A percentile compares a stretch with the other conserved stretches of the same genome.
phyloP scores from a whole-genome alignment of 2,888 invertebrate species.

The Ferdinandea cuprea region DNA sequence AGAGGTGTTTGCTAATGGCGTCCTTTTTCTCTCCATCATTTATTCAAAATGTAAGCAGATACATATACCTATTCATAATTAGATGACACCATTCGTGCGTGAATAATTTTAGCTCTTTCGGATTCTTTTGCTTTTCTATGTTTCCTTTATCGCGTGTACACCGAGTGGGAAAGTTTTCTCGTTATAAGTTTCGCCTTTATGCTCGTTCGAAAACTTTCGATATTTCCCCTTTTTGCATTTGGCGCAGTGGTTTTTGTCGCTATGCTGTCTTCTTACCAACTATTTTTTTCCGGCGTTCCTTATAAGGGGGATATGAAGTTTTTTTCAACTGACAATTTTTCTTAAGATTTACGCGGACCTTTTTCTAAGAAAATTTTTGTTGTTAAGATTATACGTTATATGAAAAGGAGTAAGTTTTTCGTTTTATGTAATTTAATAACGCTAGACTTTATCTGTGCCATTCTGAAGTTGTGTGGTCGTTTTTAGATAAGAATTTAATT shows the following conservation, averaged over 20 bases:
- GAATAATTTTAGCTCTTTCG: constrained; percentile 79
- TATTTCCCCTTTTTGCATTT: constrained; percentile 69
- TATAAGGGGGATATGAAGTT: constrained; percentile 20
- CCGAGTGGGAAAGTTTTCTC: constrained; percentile 83
- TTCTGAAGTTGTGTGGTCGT: constrained; percentile 29
- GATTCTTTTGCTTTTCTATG: constrained; percentile 62
- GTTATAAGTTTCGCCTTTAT: constrained; percentile 82
- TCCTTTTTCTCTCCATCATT: constrained; percentile 56
- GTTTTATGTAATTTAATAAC: constrained; percentile 30
- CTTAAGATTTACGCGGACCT: constrained; percentile 38
- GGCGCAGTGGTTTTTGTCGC: constrained; percentile 51
- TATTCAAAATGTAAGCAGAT: constrained; percentile 77
- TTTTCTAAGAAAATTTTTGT: constrained; percentile 36
- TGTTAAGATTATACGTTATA: constrained; percentile 41
- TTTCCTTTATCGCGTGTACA: constrained; percentile 82
- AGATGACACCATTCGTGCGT: constrained; percentile 84
- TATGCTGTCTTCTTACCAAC: constrained; percentile 31
- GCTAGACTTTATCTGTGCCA: constrained; percentile 30
- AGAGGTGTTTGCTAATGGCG: constrained; percentile 27
- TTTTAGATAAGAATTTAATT: constrained; percentile 34
- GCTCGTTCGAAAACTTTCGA: constrained; percentile 66
- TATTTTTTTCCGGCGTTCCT: constrained; percentile 26
- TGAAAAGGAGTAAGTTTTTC: constrained; percentile 30
- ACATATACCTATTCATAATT: constrained; percentile 83
- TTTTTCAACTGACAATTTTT: constrained; percentile 34